Evolutionary conservation across 2,888 invertebrate genomes (phyloP).

Genomic region (Epinotia brunnichana): DNA sequence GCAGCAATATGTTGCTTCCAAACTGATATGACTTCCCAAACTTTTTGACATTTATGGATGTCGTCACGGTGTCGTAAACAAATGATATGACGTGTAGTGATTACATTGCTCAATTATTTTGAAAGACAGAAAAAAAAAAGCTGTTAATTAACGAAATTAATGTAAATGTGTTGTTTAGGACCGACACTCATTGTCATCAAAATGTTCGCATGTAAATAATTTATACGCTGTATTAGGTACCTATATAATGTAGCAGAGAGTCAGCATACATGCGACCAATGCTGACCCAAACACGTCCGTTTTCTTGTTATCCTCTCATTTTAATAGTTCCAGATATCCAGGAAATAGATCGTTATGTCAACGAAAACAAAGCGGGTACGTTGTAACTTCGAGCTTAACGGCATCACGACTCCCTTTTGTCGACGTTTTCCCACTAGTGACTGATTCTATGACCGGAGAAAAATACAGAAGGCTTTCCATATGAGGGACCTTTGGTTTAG

Average conservation of each 20-base stretch:
- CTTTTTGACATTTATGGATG: too few relatives aligned
- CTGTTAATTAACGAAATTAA: too few relatives aligned
- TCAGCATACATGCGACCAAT: constrained; percentile 26
- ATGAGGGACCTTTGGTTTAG: neutral
- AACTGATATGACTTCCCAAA: too few relatives aligned
- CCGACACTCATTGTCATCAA: too few relatives aligned
- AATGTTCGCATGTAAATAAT: too few relatives aligned
- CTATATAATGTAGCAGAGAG: neutral
- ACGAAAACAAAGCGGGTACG: constrained; percentile 55
- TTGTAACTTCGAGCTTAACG: constrained; percentile 56
- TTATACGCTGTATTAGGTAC: too few relatives aligned
- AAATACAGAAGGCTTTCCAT: constrained; percentile 35
- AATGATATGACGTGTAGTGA: too few relatives aligned
- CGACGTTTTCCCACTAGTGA: constrained; percentile 45
- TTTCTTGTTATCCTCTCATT: constrained; percentile 56
- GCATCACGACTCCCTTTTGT: constrained; percentile 49
- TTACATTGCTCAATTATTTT: too few relatives aligned
- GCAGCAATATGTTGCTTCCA: too few relatives aligned
- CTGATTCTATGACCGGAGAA: constrained; percentile 15
- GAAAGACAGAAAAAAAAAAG: too few relatives aligned
- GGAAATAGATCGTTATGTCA: constrained; percentile 48
- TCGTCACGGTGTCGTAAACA: too few relatives aligned
- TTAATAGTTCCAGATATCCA: constrained; percentile 59
- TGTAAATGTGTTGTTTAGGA: too few relatives aligned
- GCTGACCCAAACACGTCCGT: constrained; percentile 51